Evolutionary conservation across 2,888 invertebrate genomes (phyloP).

Genomic region (Eupithecia insigniata): DNA sequence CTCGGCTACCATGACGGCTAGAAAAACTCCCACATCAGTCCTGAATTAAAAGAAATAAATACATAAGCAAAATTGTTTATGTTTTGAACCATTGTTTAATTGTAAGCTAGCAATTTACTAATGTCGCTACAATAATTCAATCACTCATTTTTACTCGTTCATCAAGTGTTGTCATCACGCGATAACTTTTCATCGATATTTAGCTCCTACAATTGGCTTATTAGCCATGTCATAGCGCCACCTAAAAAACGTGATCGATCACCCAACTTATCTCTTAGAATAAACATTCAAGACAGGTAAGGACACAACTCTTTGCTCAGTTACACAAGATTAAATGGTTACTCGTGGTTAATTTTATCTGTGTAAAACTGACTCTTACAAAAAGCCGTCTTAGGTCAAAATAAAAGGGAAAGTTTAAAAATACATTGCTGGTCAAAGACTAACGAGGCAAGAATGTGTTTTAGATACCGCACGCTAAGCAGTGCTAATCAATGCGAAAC

Average conservation of each 20-base stretch:
- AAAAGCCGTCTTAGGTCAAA: conserved; percentile 49
- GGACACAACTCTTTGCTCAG: conserved; percentile 65
- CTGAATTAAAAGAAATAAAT: conserved; percentile 48
- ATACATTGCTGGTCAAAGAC: conserved; percentile 56
- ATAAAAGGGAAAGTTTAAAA: conserved; percentile 58
- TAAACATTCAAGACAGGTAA: conserved; percentile 70
- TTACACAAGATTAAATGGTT: conserved; percentile 52
- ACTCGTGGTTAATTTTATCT: conserved; percentile 12
- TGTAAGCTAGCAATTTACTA: neutral
- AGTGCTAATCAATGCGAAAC: conserved; percentile 64
- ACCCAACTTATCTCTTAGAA: conserved; percentile 64
- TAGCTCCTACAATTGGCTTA: conserved; percentile 61
- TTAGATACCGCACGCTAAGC: conserved; percentile 71
- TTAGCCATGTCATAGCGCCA: conserved; percentile 64
- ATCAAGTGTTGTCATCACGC: conserved; percentile 69
- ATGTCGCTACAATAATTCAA: neutral
- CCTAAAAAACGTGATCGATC: conserved; percentile 73
- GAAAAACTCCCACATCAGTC: conserved; percentile 10
- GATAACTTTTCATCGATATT: conserved; percentile 65
- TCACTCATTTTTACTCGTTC: conserved; percentile 51
- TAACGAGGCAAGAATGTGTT: conserved; percentile 55
- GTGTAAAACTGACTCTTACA: conserved; percentile 48
- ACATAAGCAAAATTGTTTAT: neutral
- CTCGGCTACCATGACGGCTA: neutral
- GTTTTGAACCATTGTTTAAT: too few species aligned